phyloP scores from a whole-genome alignment of 2,797 vertebrate species.

The Oreochromis grahami region DNA sequence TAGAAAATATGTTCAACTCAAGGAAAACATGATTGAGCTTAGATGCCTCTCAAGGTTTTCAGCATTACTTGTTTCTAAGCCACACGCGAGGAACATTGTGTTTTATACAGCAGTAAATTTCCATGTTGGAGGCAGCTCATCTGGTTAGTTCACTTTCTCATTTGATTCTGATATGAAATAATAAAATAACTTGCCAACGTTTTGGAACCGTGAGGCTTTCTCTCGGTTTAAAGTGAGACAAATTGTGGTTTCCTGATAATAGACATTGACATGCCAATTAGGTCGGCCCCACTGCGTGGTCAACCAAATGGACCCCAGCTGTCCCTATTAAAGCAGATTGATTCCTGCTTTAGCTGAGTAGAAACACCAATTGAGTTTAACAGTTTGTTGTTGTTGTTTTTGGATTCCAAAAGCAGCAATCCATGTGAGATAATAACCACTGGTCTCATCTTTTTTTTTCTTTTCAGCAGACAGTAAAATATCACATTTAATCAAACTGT shows the following conservation, averaged over 20 bases:
- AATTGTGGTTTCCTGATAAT: conserved; percentile 17
- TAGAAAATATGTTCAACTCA: conserved; percentile 57
- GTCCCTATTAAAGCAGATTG: conserved; percentile 24
- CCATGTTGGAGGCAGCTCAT: neutral
- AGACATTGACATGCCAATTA: conserved; percentile 32
- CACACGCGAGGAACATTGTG: neutral
- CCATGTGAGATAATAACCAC: neutral
- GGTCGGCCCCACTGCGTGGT: neutral
- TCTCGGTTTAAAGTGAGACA: conserved; percentile 9
- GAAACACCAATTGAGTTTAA: neutral
- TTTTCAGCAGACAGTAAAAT: neutral
- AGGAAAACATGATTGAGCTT: conserved; percentile 43
- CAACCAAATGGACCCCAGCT: conserved; percentile 24
- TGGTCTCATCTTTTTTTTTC: neutral
- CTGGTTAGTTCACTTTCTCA: neutral
- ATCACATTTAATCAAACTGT: neutral
- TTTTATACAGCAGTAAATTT: conserved; percentile 7
- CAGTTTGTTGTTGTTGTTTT: conserved; percentile 3
- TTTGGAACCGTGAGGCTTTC: neutral
- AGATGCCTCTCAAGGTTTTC: conserved; percentile 45
- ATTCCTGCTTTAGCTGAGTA: conserved; percentile 18
- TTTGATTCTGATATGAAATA: neutral
- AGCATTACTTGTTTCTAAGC: conserved; percentile 25
- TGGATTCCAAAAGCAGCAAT: neutral
- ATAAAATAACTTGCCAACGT: neutral